Conservation (phyloP, 2,797 vertebrate species). For the Hozukius guyotensis region DNA sequence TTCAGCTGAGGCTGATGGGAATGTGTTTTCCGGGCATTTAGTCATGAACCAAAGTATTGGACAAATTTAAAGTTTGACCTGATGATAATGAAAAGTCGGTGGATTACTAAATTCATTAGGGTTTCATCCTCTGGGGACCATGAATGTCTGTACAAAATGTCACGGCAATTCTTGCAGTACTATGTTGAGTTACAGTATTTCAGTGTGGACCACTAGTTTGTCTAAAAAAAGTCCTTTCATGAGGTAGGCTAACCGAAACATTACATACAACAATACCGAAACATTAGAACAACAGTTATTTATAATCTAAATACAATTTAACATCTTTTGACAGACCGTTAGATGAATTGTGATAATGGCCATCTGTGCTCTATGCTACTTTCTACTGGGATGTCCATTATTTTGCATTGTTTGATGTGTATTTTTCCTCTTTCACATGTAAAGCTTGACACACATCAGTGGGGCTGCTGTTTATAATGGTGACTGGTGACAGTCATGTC, state of each 20-base stretch:
- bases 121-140: neutral
- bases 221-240: neutral
- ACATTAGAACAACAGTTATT: neutral
- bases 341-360: slow-evolving; percentile 46
- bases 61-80: neutral
- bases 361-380: neutral
- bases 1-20: neutral
- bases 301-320: slow-evolving; percentile 3
- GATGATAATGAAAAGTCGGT: neutral
- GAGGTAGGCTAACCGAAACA: neutral
- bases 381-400: slow-evolving; percentile 25
- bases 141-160: neutral
- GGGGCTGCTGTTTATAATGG: slow-evolving; percentile 33
- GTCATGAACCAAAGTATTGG: neutral
- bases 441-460: slow-evolving; percentile 56
- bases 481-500: slow-evolving; percentile 59
- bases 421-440: slow-evolving; percentile 42
- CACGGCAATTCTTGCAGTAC: neutral
- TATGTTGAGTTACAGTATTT: neutral
- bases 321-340: slow-evolving; percentile 27
- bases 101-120: neutral
- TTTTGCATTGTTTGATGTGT: slow-evolving; percentile 50
- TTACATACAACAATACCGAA: neutral
- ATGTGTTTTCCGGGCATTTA: neutral
- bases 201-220: neutral